Base-by-base conservation (phyloP, 1,140 invertebrate genomes). In the Pogonomyrmex californicus region DNA sequence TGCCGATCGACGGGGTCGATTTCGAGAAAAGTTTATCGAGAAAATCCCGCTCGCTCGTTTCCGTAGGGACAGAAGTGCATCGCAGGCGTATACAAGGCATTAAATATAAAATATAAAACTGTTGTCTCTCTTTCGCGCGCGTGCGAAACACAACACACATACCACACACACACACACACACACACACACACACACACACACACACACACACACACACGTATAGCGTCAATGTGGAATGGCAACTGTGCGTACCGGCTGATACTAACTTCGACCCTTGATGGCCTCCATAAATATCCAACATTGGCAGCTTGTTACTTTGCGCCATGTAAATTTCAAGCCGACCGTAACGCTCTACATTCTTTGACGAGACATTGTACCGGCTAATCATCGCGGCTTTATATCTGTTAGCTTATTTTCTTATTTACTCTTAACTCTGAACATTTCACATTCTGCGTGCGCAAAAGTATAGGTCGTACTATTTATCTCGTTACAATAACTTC, bases 221-320 rank as follows among this genome's bases (percentile, higher is more conserved):
- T 23, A 23, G 23, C 23, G 23, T 23, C 23, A 77, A 83, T 77
- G 82, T 56, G 79, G 76, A 58, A 17, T 23, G 23, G 77, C 77
- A 86, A 86, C 87, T 78, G 90, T 65, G 66, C 89, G 87, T 88
- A 90, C 82, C 85, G 82, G 68, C 38, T 36, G 81, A 87, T 86
- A 85, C 87, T 41, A 65, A 73, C 79, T 91, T 89, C 92, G 93
- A 94, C 94, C 94, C 92, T 88, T 91, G 86, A 83, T 88, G 92
- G 90, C 92, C 91, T 92, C 92, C 92, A 94, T 95, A 95, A 95
- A 95, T 94, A 94, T 95, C 90, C 90, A 85, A 83, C 87, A 87
- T 88, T 95, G 94, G 92, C 94, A 94, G 94, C 94, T 95, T 94
- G 94, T 95, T 95, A 95, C 93, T 92, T 92, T 87, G 90, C 87